Percentiles rank a stretch among this genome's conserved stretches.
Evolutionary conservation across 2,888 invertebrate genomes (phyloP).

Genomic region (Nudaria mundana): DNA sequence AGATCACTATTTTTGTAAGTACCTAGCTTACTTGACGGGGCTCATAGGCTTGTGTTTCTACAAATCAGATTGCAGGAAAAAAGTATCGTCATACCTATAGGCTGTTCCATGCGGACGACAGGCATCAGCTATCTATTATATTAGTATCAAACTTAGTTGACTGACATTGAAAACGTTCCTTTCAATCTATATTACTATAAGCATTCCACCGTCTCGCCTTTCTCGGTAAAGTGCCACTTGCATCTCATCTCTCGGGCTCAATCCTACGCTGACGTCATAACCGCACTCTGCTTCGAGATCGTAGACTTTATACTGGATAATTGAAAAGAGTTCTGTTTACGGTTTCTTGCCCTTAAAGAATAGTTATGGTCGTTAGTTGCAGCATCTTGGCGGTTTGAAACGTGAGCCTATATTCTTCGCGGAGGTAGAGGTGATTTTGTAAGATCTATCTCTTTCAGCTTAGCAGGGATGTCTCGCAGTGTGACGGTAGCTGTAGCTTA

Average conservation of each 20-base stretch:
- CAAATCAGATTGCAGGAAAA: too few relatives aligned
- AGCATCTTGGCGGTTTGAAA: too few relatives aligned
- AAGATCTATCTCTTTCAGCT: constrained; percentile 83
- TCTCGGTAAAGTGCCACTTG: constrained; percentile 1
- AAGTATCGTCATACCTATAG: too few relatives aligned
- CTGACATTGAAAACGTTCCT: not conserved
- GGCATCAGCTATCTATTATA: too few relatives aligned
- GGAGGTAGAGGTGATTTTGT: too few relatives aligned
- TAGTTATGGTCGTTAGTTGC: too few relatives aligned
- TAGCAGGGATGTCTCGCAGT: constrained; percentile 98
- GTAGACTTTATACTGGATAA: not conserved
- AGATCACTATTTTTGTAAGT: too few relatives aligned
- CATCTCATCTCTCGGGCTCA: constrained; percentile 10
- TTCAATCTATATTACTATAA: not conserved
- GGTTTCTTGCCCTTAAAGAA: not conserved
- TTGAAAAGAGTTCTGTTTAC: not conserved
- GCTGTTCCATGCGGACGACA: too few relatives aligned
- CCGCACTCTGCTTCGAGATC: not conserved
- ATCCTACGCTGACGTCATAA: constrained; percentile 13
- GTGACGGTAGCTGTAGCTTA: constrained; percentile 98
- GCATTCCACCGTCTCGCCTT: not conserved
- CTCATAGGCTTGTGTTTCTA: too few relatives aligned
- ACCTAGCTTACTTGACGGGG: too few relatives aligned
- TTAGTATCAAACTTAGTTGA: too few relatives aligned
- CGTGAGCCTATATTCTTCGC: too few relatives aligned